These are phyloP conservation scores for Drosophila burlai DNA, from an alignment of 1,140 invertebrate species.

Conservation along the genomic window DNA sequence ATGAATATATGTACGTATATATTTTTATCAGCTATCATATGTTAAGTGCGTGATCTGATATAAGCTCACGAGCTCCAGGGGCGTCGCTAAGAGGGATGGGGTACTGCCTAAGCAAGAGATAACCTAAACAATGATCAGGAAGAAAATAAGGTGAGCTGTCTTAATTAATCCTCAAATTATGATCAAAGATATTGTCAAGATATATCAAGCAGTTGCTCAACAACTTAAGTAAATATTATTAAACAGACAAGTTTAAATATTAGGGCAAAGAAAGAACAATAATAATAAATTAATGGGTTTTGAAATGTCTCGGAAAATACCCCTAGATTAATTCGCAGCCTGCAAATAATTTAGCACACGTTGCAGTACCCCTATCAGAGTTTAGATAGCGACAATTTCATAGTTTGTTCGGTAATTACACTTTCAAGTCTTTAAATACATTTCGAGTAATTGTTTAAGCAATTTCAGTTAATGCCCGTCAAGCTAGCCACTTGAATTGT, in stretches of 20 bases:
- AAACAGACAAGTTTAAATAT: neutral
- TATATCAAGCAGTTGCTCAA: neutral
- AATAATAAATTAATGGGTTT: neutral
- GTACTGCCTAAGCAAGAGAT: neutral
- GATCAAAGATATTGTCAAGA: neutral
- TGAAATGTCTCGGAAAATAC: neutral
- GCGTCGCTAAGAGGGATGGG: neutral
- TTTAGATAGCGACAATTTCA: constrained; percentile 43
- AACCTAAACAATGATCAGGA: neutral
- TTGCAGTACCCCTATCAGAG: constrained; percentile 30
- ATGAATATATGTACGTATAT: neutral
- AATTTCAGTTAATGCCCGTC: constrained; percentile 40
- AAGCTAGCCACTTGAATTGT: constrained; percentile 11
- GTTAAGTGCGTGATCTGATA: constrained; percentile 41
- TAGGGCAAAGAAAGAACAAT: neutral
- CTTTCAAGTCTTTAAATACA: constrained; percentile 44
- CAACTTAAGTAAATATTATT: neutral
- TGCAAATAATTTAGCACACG: constrained; percentile 15
- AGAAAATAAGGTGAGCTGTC: neutral
- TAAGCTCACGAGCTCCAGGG: constrained; percentile 14
- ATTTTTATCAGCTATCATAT: constrained; percentile 50
- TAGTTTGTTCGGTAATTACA: constrained; percentile 49
- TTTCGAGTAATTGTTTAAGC: constrained; percentile 46
- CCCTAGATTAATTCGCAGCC: neutral
- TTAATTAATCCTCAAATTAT: neutral